phyloP scores from a whole-genome alignment of 2,888 invertebrate genomes.

The Drosophila prolongata region DNA sequence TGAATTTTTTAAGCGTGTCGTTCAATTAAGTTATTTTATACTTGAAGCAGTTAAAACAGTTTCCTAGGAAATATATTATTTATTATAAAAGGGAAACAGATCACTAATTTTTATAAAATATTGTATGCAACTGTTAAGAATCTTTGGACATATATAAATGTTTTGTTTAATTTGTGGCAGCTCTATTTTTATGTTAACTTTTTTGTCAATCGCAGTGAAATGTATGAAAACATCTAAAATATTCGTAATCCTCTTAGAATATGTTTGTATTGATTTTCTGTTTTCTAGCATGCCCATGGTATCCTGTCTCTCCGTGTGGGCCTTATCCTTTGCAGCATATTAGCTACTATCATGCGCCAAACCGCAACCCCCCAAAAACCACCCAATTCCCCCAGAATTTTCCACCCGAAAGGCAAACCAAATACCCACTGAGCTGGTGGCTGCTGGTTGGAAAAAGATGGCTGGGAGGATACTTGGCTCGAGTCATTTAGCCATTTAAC shows the following conservation, averaged over 20 bases:
- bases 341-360: conserved; percentile 77
- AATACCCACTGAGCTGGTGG: conserved; percentile 49
- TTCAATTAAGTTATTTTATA: too few relatives aligned
- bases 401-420: conserved; percentile 13
- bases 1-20: too few relatives aligned
- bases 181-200: background rate
- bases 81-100: too few relatives aligned
- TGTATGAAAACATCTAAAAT: background rate
- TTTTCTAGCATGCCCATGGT: conserved; percentile 46
- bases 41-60: too few relatives aligned
- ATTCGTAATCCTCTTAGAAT: conserved; percentile 11
- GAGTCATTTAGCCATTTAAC: conserved; percentile 83
- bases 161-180: too few relatives aligned
- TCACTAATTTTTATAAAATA: too few relatives aligned
- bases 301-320: conserved; percentile 48
- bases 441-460: conserved; percentile 32
- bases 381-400: conserved; percentile 17
- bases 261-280: conserved; percentile 12
- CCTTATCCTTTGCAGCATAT: conserved; percentile 75
- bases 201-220: background rate
- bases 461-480: conserved; percentile 67
- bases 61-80: too few relatives aligned
- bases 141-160: too few relatives aligned
- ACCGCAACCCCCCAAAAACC: conserved; percentile 67
- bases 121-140: too few relatives aligned